Conservation (phyloP, 2,888 invertebrate species). For the Xylophagus ater region DNA sequence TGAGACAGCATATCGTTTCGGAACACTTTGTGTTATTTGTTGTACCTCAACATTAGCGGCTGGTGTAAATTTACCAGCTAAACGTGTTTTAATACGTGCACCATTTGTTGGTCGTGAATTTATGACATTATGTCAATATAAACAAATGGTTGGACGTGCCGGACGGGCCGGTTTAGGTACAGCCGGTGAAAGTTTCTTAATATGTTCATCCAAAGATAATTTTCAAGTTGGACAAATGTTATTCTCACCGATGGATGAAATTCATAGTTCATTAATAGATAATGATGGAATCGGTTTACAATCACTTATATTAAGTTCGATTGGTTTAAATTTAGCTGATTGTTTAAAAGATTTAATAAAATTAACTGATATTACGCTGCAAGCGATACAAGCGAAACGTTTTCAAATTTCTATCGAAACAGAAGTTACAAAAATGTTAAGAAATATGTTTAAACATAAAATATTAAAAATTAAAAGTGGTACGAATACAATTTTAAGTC, state of each 20-base stretch:
- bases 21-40: slow-evolving; percentile 76
- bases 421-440: slow-evolving; percentile 28
- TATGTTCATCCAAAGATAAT: slow-evolving; percentile 53
- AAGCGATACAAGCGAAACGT: slow-evolving; percentile 50
- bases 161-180: slow-evolving; percentile 80
- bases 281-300: slow-evolving; percentile 44
- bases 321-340: slow-evolving; percentile 52
- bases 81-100: slow-evolving; percentile 74
- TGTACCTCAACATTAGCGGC: slow-evolving; percentile 97
- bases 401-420: slow-evolving; percentile 29
- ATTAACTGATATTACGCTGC: slow-evolving; percentile 50
- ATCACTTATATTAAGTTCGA: slow-evolving; percentile 55
- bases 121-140: slow-evolving; percentile 67
- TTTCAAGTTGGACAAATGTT: slow-evolving; percentile 46
- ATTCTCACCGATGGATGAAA: slow-evolving; percentile 56
- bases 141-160: slow-evolving; percentile 93
- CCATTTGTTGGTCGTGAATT: slow-evolving; percentile 69
- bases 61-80: slow-evolving; percentile 91
- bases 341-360: slow-evolving; percentile 43
- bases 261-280: slow-evolving; percentile 46
- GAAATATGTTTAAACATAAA: slow-evolving; percentile 36
- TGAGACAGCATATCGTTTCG: slow-evolving; percentile 74
- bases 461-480: slow-evolving; percentile 24
- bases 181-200: slow-evolving; percentile 77
- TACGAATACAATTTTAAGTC: slow-evolving; percentile 7